Base-by-base conservation (phyloP, 2,797 vertebrate genomes). In the Austrolebias charrua region DNA sequence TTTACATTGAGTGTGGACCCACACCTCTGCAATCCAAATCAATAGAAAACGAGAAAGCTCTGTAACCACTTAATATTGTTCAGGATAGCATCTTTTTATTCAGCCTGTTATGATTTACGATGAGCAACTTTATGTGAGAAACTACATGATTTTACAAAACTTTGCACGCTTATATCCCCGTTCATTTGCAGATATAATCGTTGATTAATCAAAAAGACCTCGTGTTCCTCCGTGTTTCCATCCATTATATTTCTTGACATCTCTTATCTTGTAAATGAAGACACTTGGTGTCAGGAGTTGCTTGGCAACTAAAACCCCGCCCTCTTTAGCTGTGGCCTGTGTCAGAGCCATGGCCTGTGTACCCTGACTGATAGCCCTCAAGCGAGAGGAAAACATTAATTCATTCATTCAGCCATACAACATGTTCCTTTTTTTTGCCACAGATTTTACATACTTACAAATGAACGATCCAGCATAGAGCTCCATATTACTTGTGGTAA, bases 301-400 rank as follows among this genome's bases (percentile, higher is more conserved):
- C 86, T 63, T 73, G 74, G 85, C 70, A 89, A 84, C 86, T 59
- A 72, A 86, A 31, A 71, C 79, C 78, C 80, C 31, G 45, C 73
- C 65, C 71, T 63, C 66, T 51, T 76, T 69, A 58, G 69, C 61
- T 57, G 76, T 64, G 60, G 72, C 76, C 81, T 78, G 67, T 69
- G 10, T 77, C n/a, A n/a, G n/a, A n/a, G n/a, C n/a, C n/a, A n/a
- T 64, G 60, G 72, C 76, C 81, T 78, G 67, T 69, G 10, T 77
- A 73, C 57, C 58, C 61, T 73, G 61, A 85, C 71, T 85, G 79
- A 89, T 81, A 79, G 69, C 71, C 71, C 82, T 80, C 76, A 35
- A 83, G 69, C 83, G 79, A 73, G 80, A 55, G 63, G 65, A 73
- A 83, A 75, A 69, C 63, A 69, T 69, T 45, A 73, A 64, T 53